These are phyloP conservation scores for Philhelius pedissequus DNA, from an alignment of 2,888 invertebrate genomes.

Conservation along the genomic window DNA sequence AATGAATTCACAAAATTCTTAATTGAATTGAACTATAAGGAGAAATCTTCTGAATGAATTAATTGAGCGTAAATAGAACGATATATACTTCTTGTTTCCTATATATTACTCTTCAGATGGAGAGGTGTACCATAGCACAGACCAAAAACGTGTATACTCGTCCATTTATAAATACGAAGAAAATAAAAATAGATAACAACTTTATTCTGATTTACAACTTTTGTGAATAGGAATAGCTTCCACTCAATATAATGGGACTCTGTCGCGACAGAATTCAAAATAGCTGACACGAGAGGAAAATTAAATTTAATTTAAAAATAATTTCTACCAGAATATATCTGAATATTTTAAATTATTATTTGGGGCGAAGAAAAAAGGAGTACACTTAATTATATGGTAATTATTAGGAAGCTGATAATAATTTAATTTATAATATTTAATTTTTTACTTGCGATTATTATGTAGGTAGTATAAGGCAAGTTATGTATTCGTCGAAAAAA, in stretches of 20 bases:
- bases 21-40: conserved; percentile 60
- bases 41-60: conserved; percentile 54
- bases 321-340: too few species aligned
- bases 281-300: not conserved
- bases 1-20: conserved; percentile 62
- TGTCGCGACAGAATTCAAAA: conserved; percentile 7
- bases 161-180: not conserved
- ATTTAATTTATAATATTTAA: too few species aligned
- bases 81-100: conserved; percentile 17
- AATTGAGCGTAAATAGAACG: conserved; percentile 57
- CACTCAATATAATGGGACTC: not conserved
- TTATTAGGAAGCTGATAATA: too few species aligned
- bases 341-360: too few species aligned
- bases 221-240: not conserved
- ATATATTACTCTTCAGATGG: not conserved
- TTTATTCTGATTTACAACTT: not conserved
- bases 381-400: too few species aligned
- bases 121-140: not conserved
- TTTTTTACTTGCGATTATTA: too few species aligned
- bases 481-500: too few species aligned
- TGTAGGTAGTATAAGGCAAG: too few species aligned
- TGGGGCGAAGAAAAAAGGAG: too few species aligned
- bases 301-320: not conserved
- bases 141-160: not conserved
- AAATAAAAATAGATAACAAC: not conserved